Base-by-base conservation (phyloP, 2,113 vertebrate genomes). In the Sylvia atricapilla region DNA sequence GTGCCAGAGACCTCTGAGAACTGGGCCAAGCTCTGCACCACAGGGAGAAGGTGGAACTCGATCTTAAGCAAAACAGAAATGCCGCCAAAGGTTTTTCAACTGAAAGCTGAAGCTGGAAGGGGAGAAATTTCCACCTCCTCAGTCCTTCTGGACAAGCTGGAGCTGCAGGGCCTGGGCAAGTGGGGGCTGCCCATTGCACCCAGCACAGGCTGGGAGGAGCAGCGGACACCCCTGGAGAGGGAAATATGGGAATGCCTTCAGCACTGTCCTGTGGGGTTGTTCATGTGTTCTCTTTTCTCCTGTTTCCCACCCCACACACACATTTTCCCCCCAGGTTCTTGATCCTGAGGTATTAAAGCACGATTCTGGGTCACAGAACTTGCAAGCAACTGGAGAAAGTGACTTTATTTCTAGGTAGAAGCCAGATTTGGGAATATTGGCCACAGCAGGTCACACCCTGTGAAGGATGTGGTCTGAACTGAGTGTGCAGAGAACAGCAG, bases 11-110 rank as follows among this genome's bases (percentile, higher is more conserved):
- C 87, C 93, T 96, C 93, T 67, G 31, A 81, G 77, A 74, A n/a
- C 28, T 2, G 4, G 88, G 93, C 96, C 96, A 97, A 90, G 72
- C 43, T 62, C 90, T 67, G 87, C 92, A 90, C 92, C 67, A 44
- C 59, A 13, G 76, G 81, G 87, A 82, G 93, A 94, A 84, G 84
- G 89, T 75, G 95, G 92, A 97, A 97, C 91, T 92, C 39, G 92
- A 97, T 95, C 89, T 86, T 47, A 96, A 96, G 81, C 91, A 93
- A 95, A 97, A 95, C 93, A 91, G 74, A 92, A 93, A 82, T 55
- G 27, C 44, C 15, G 90, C 95, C 91, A 97, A 86, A 88, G 67
- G 93, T 83, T 95, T 83, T 95, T 94, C 59, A 77, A 10, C 37
- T 89, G 93, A 33, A 88, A 83, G 37, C 10, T 0, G 1, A 43